Conservation (phyloP, 2,888 invertebrate species). For the Nudaria mundana region DNA sequence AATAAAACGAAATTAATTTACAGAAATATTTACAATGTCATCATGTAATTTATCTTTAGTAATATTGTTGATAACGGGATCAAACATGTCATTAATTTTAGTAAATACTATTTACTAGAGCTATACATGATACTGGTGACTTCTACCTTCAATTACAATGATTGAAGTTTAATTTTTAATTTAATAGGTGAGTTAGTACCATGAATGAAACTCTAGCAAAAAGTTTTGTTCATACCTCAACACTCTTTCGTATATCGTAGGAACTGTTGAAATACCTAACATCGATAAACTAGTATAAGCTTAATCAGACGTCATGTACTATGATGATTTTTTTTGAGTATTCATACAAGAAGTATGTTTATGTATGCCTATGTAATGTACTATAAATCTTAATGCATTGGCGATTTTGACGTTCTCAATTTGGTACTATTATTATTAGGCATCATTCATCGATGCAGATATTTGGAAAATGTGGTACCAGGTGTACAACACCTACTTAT, state of each 20-base stretch:
- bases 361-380: no score
- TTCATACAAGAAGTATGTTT: background rate
- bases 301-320: background rate
- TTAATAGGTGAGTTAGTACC: no score
- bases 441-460: no score
- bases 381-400: no score
- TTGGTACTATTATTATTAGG: background rate
- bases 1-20: conserved; percentile 48
- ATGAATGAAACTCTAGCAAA: no score
- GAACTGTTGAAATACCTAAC: conserved; percentile 4
- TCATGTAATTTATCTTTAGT: conserved; percentile 17
- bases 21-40: conserved; percentile 54
- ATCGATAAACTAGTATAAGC: background rate
- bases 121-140: no score
- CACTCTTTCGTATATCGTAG: conserved; percentile 4
- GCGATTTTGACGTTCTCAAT: no score
- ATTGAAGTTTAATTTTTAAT: no score
- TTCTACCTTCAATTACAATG: no score
- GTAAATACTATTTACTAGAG: conserved; percentile 3
- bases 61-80: conserved; percentile 10
- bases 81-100: conserved; percentile 6
- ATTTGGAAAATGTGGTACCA: no score
- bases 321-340: background rate
- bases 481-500: no score
- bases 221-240: no score